A percentile compares a stretch with the other conserved stretches of the same genome.
phyloP scores from a whole-genome alignment of 2,797 vertebrate species.

The Siniperca undulata region DNA sequence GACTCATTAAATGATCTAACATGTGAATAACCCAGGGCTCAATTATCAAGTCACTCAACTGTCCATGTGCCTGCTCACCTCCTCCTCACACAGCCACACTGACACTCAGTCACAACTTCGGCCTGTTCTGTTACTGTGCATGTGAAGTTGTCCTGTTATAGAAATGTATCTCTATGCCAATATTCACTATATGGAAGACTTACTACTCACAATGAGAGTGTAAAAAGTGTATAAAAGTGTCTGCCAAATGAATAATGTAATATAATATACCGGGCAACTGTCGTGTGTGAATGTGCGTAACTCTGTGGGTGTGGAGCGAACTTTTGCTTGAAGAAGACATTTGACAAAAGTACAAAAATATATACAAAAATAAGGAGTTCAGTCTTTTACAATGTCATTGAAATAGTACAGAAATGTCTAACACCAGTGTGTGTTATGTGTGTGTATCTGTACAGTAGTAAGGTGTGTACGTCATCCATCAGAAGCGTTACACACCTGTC shows the following conservation, averaged over 20 bases:
- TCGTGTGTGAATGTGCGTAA: not conserved
- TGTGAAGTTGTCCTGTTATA: not conserved
- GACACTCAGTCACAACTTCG: not conserved
- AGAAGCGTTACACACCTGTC: slow-evolving; percentile 49
- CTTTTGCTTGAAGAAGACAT: not conserved
- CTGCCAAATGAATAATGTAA: slow-evolving; percentile 9
- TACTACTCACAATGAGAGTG: not conserved
- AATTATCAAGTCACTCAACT: slow-evolving; percentile 58
- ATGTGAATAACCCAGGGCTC: slow-evolving; percentile 62
- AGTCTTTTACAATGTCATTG: not conserved
- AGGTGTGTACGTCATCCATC: slow-evolving; percentile 44
- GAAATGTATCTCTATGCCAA: slow-evolving; percentile 10
- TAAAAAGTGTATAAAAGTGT: not conserved
- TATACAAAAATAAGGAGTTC: not conserved
- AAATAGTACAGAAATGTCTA: not conserved
- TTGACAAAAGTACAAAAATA: not conserved
- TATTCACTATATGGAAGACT: not conserved
- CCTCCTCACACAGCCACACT: not conserved
- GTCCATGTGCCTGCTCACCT: slow-evolving; percentile 11
- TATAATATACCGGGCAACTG: not conserved
- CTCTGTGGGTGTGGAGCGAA: not conserved
- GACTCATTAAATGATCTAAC: slow-evolving; percentile 67
- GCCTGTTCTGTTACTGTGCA: not conserved
- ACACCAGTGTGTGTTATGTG: not conserved
- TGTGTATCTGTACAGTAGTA: slow-evolving; percentile 3